Percentiles rank a stretch among this genome's conserved stretches.
These are phyloP conservation scores for Sebastes schlegelii DNA, from an alignment of 2,113 vertebrate genomes.

Conservation along the genomic window DNA sequence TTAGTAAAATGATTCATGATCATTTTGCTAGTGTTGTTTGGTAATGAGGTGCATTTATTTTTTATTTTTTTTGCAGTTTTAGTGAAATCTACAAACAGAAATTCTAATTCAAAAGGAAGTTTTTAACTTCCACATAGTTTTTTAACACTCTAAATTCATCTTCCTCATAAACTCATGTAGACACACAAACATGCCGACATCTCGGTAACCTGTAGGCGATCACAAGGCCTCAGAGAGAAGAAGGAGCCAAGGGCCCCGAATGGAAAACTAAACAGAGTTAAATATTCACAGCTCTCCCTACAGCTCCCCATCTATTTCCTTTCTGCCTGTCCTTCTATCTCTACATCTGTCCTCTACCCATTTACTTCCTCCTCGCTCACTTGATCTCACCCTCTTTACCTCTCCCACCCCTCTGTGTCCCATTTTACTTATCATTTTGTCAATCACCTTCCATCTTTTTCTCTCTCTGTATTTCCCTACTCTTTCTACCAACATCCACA, in stretches of 20 bases:
- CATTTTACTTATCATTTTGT: conserved; percentile 45
- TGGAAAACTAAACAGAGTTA: conserved; percentile 72
- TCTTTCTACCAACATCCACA: background rate
- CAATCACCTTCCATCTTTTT: background rate
- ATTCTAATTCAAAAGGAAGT: background rate
- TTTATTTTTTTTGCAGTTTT: no score
- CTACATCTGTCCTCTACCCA: conserved; percentile 17
- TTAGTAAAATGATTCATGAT: background rate
- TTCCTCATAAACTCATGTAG: background rate
- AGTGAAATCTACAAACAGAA: background rate
- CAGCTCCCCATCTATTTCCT: conserved; percentile 31
- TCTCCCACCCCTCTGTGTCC: conserved; percentile 28
- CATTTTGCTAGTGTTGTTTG: conserved; percentile 7
- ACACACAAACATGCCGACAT: conserved; percentile 1
- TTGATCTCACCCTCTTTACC: conserved; percentile 5
- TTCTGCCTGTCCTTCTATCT: conserved; percentile 13
- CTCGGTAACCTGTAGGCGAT: conserved; percentile 53
- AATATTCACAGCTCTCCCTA: conserved; percentile 65
- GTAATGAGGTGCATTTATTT: conserved; percentile 25
- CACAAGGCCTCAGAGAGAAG: conserved; percentile 37
- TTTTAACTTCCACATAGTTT: conserved; percentile 11
- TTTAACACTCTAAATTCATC: conserved; percentile 6
- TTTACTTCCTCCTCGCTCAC: background rate
- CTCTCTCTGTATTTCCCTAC: no score
- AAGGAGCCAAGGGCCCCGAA: conserved; percentile 29